Base-by-base conservation (phyloP, 2,797 vertebrate genomes). In the Hozukius guyotensis region DNA sequence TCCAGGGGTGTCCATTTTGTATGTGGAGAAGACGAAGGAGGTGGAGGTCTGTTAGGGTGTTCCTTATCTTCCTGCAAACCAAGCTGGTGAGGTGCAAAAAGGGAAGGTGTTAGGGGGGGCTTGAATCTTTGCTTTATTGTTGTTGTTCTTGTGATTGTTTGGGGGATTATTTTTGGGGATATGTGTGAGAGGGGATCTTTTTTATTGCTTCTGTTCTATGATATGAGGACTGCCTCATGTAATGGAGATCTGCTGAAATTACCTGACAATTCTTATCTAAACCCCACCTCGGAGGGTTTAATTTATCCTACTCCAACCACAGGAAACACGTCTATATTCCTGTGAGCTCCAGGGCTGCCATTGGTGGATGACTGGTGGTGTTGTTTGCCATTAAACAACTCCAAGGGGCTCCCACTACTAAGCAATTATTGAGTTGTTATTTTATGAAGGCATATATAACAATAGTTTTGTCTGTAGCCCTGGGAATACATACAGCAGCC, bases 311-410 rank as follows among this genome's bases (percentile, higher is more conserved):
- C 65, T 87, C 72, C 72, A 75, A 77, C 70, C 72, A 69, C 72
- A 87, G 83, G 83, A 86, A 85, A 80, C 82, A 71, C 63, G 83
- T 87, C 80, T 79, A 77, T 95, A 92, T 95, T 85, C 64, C 52
- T 75, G 75, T 83, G 94, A 95, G 94, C 89, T 95, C 78, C 83
- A 83, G 80, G 78, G 83, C 88, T 92, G 77, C 90, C 91, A 93
- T 82, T 92, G 94, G 94, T 94, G 93, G 96, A 96, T 96, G 97
- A 98, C 91, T 89, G 85, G 89, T 79, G 64, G 81, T 79, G 68
- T 80, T 60, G 88, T 84, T 78, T 80, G 83, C 87, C 82, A 82
- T 80, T 80, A 86, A 85, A 82, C 69, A 85, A 86, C 66, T 79
- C 77, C 72, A 83, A 83, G 88, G 75, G 87, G 74, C 83, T 88